Base-by-base conservation (phyloP, 2,113 vertebrate genomes). In the Paradisaea rubra region DNA sequence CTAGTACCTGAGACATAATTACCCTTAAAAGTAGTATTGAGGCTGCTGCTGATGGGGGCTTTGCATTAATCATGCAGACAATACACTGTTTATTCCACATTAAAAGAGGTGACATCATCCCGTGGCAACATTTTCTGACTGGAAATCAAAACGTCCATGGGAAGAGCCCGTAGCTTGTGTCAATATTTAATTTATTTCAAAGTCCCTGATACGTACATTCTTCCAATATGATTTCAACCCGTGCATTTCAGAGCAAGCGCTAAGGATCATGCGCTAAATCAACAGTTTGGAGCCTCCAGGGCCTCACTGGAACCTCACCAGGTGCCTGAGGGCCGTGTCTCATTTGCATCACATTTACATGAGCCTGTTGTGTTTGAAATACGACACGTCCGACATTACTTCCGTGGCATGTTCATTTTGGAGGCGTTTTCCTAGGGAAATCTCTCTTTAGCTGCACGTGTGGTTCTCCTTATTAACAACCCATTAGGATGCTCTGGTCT, bases 311-410 rank as follows among this genome's bases (percentile, higher is more conserved):
- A 88, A 91, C n/a, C 86, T 86, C 88, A 84, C 63, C 83, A 83
- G 82, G 83, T 16, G 94, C 96, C 93, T 44, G 53, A 91, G 60
- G 93, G 92, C 92, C 91, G 65, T 27, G 65, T 84, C 66, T 72
- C 56, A 66, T 95, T 83, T 88, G 57, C 79, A 92, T 94, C 50
- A 18, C 18, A 92, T 94, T 91, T 94, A 76, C 83, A 93, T 81
- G 81, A 89, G 84, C 60, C 74, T 79, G 89, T 91, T 86, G 76
- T 77, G 39, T 81, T 93, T 82, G 81, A 92, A 88, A 88, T 71
- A 71, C 63, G 76, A 54, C 80, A 76, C 11, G n/a, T 37, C 60
- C 59, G 44, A 35, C 45, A 35, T 41, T 28, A 6, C 54, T 78
- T 70, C 41, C 64, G 57, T 71, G 71, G 45, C 47, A 47, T 9